Base-by-base conservation (phyloP, 1,140 invertebrate species). In the Phymastichus coffea region DNA sequence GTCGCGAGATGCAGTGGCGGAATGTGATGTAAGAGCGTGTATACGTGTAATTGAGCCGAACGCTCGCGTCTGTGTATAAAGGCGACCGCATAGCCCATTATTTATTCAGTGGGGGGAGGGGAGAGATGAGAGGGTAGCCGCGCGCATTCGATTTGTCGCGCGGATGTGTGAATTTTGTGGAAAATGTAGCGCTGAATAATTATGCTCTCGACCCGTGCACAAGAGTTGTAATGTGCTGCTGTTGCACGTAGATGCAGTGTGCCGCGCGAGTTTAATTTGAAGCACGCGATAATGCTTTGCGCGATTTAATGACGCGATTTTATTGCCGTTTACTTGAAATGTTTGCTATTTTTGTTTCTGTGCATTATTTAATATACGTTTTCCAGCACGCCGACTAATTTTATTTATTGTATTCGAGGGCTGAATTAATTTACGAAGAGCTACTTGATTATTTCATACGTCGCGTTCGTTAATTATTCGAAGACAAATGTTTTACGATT, bases 141-240 rank as follows among this genome's bases (percentile, higher is more conserved):
- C 46, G 46, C 38, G 55, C 25, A 57, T 57, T 58, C 48, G 57
- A 58, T 58, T 58, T 47, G 56, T 57, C 47, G 55, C 8, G 53
- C 6, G 35, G 33, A 8, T 10, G 17, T 43, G 17, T 22, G 47
- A 51, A 51, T 35, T 41, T 57, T 15, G 14, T 14, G 33, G 14
- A 15, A 35, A 48, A 47, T 48, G 37, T 35, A 53, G 52, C 52
- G 14, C 14, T 2, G 35, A 49, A 47, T 57, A 30, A 57, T 57
- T 49, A 49, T 41, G 25, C 8, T 4, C 54, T 19, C 14, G 20
- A 20, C 25, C 19, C 1, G 2, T 20, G 17, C 1, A 8, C 9
- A 2, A 44, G 22, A 7, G n/a, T 8, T 17, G 6, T n/a, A n/a
- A n/a, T n/a, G n/a, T n/a, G n/a, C n/a, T n/a, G n/a, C n/a, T n/a